Evolutionary conservation across 2,888 invertebrate genomes (phyloP).

Genomic region (Eutolmus rufibarbis): DNA sequence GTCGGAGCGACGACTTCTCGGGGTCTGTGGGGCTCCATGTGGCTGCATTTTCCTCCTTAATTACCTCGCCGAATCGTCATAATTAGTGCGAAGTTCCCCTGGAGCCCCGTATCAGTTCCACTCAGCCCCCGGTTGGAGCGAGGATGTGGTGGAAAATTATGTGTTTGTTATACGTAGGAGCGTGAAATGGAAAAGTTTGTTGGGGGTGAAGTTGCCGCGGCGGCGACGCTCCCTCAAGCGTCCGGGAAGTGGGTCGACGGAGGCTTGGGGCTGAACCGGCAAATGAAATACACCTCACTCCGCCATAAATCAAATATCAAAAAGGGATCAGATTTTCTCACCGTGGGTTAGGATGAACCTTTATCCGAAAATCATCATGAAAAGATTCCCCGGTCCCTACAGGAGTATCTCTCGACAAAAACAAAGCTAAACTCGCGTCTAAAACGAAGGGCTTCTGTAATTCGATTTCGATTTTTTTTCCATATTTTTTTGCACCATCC

Average conservation of each 20-base stretch:
- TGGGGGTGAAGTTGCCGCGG: neutral
- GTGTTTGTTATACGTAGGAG: neutral
- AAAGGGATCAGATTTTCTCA: neutral
- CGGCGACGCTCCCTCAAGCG: no score
- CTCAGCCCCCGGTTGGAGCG: neutral
- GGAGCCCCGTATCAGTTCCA: neutral
- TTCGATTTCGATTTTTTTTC: neutral
- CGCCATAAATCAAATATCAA: neutral
- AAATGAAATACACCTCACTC: neutral
- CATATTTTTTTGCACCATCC: neutral
- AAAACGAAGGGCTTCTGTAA: neutral
- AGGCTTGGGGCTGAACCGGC: neutral
- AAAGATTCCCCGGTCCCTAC: neutral
- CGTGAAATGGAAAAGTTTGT: neutral
- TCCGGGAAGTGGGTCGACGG: neutral
- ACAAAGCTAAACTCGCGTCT: neutral
- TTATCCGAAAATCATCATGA: neutral
- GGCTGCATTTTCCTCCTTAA: neutral
- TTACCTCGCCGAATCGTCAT: neutral
- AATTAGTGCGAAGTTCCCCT: neutral
- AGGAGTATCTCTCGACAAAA: neutral
- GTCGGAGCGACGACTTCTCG: neutral
- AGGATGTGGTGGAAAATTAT: neutral
- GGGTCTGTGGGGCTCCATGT: neutral
- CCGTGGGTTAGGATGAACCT: neutral